Percentiles rank a stretch among this genome's conserved stretches.
These are phyloP conservation scores for Dicentrarchus labrax DNA, from an alignment of 2,113 vertebrate genomes.

Conservation along the genomic window DNA sequence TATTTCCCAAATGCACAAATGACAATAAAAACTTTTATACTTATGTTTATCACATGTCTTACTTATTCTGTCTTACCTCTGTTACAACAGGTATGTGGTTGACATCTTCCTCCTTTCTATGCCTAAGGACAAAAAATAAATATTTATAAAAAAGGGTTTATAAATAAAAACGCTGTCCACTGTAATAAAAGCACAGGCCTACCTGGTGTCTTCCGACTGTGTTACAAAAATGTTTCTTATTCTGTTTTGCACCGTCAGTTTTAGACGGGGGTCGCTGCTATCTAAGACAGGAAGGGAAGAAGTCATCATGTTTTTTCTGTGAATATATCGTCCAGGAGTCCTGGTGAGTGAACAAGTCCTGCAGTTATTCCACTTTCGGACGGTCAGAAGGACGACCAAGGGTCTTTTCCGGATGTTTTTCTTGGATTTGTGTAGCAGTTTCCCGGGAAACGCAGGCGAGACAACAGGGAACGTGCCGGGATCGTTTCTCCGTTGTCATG, in stretches of 20 bases:
- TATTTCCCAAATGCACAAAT: neutral
- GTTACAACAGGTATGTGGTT: constrained; percentile 75
- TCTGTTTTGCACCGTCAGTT: constrained; percentile 77
- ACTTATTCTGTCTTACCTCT: constrained; percentile 70
- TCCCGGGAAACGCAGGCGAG: constrained; percentile 62
- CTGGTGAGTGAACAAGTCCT: constrained; percentile 17
- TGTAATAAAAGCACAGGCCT: constrained; percentile 7
- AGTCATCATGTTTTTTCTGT: constrained; percentile 59
- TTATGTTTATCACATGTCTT: neutral
- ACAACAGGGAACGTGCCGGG: constrained; percentile 60
- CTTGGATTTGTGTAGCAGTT: constrained; percentile 75
- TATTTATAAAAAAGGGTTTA: neutral
- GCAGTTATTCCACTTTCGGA: constrained; percentile 39
- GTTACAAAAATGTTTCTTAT: constrained; percentile 84
- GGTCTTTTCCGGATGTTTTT: constrained; percentile 62
- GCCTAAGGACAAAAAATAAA: constrained; percentile 43
- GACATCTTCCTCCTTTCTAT: constrained; percentile 71
- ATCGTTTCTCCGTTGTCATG: constrained; percentile 73
- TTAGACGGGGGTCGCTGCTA: constrained; percentile 64
- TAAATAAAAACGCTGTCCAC: neutral
- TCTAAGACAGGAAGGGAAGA: constrained; percentile 57
- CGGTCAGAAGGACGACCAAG: constrained; percentile 25
- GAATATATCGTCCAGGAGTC: constrained; percentile 8
- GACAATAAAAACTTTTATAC: neutral
- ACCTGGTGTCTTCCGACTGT: constrained; percentile 81